Evolutionary conservation across 2,113 vertebrate species (phyloP).

Genomic region (Cochlearius cochlearius): DNA sequence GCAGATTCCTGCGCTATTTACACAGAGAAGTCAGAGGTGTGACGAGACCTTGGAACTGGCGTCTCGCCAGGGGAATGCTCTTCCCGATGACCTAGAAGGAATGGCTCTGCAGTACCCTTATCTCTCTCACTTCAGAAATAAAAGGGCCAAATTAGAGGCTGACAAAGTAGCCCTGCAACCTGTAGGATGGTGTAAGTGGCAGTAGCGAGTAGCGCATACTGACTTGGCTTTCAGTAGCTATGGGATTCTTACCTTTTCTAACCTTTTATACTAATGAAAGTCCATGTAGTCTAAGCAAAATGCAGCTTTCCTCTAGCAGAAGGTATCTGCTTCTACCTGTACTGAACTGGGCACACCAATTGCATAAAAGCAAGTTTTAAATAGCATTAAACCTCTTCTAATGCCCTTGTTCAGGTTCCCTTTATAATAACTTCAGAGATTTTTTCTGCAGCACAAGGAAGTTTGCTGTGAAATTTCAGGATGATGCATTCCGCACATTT

Average conservation of each 20-base stretch:
- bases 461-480: background rate
- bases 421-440: background rate
- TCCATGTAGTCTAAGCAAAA: background rate
- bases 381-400: background rate
- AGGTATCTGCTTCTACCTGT: background rate
- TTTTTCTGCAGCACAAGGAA: background rate
- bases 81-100: constrained; percentile 16
- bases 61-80: background rate
- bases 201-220: accelerated
- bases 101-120: constrained; percentile 18
- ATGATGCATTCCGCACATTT: background rate
- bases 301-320: background rate
- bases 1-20: constrained; percentile 17
- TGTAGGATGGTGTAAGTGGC: background rate
- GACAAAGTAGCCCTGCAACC: constrained; percentile 33
- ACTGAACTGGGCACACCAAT: background rate
- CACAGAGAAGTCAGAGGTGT: constrained; percentile 62
- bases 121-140: constrained; percentile 53
- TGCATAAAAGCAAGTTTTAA: background rate
- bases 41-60: constrained; percentile 45
- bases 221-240: background rate
- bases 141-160: constrained; percentile 19
- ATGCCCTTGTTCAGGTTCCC: background rate
- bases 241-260: background rate
- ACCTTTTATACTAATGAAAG: background rate